phyloP scores from a whole-genome alignment of 2,888 invertebrate species.

The Lithodes maja region DNA sequence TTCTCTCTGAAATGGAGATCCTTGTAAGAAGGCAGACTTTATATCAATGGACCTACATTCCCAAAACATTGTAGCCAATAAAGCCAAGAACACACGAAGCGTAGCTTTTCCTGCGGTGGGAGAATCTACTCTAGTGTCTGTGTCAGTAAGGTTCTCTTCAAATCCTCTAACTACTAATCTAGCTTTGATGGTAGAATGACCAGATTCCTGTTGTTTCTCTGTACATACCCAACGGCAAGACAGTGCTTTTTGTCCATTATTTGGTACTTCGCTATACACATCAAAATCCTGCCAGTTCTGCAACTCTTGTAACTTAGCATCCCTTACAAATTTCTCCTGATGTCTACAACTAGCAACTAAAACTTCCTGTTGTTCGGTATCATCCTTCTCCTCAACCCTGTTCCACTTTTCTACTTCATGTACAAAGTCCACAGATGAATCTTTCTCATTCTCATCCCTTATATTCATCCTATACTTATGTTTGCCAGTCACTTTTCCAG shows the following conservation, averaged over 20 bases:
- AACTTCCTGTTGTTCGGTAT: no score
- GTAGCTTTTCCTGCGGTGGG: not conserved
- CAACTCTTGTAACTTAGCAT: not conserved
- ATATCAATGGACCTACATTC: not conserved
- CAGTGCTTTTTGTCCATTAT: conserved; percentile 12
- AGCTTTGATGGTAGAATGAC: not conserved
- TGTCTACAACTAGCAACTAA: no score
- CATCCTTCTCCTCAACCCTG: no score
- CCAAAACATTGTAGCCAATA: not conserved
- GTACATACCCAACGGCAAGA: not conserved
- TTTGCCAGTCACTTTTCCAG: no score
- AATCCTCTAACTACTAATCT: conserved; percentile 6
- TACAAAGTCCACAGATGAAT: no score
- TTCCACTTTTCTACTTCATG: no score
- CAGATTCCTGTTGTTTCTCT: not conserved
- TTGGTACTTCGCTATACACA: not conserved
- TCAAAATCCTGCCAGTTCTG: not conserved
- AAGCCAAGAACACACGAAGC: not conserved
- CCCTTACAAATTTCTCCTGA: not conserved
- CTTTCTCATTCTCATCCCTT: no score
- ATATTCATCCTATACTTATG: no score
- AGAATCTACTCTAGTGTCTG: not conserved
- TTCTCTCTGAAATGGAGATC: not conserved
- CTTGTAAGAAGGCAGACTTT: not conserved
- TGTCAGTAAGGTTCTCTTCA: not conserved